Percentiles rank a stretch among this genome's conserved stretches.
phyloP scores from a whole-genome alignment of 2,797 vertebrate species.

The Sandelia bainsii region DNA sequence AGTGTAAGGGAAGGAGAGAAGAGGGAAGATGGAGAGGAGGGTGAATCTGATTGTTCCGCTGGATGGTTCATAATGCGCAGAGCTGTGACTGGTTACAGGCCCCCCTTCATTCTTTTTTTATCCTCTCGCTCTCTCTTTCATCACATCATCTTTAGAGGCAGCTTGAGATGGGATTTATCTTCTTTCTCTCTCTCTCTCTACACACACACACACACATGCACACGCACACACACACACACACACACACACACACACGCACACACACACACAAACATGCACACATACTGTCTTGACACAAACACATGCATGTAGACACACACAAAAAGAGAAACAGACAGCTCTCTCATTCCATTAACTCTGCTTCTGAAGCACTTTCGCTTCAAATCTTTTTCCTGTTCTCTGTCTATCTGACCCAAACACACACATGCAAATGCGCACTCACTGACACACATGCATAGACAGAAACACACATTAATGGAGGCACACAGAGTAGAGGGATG shows the following conservation, averaged over 20 bases:
- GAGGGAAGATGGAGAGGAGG: constrained; percentile 51
- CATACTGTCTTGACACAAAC: neutral
- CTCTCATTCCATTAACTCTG: constrained; percentile 61
- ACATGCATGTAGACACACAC: constrained; percentile 1
- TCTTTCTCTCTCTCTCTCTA: constrained; percentile 46
- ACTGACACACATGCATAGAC: constrained; percentile 4
- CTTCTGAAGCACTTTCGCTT: constrained; percentile 64
- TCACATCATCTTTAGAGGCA: constrained; percentile 81
- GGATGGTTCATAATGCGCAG: constrained; percentile 74
- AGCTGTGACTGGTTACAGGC: constrained; percentile 72
- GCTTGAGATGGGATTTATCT: constrained; percentile 81
- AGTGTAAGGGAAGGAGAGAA: constrained; percentile 21
- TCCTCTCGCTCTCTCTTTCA: constrained; percentile 76
- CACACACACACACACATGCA: constrained; percentile 1
- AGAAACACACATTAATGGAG: constrained; percentile 41
- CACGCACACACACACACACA: constrained; percentile 18
- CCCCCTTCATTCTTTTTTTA: constrained; percentile 71
- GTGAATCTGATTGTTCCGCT: constrained; percentile 80
- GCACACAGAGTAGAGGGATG: constrained; percentile 58
- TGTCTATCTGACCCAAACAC: constrained; percentile 66
- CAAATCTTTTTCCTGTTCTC: constrained; percentile 63
- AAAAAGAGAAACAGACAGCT: constrained; percentile 45
- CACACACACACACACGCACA: constrained; percentile 9
- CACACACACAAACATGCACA: constrained; percentile 15
- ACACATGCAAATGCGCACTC: constrained; percentile 24